Conservation (phyloP, 2,113 vertebrate genomes). For the Oxygymnocypris stewartii region DNA sequence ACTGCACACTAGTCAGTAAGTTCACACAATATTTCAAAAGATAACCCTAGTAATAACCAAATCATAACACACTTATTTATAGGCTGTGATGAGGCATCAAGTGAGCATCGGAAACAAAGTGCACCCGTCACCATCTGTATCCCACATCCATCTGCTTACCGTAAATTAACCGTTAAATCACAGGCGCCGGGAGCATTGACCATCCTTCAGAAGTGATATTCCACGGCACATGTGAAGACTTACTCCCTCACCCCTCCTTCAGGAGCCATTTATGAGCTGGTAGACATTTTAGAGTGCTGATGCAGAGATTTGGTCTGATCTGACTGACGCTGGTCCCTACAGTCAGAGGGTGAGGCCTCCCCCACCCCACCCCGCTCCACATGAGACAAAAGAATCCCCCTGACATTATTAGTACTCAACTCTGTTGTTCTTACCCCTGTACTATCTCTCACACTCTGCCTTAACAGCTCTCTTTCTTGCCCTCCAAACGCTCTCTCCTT, state of each 20-base stretch:
- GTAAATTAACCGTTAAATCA: conserved; percentile 11
- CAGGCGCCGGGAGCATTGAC: background rate
- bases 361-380: conserved; percentile 5
- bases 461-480: conserved; percentile 22
- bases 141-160: conserved; percentile 18
- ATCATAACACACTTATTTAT: background rate
- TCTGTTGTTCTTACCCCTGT: background rate
- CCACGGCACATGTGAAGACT: background rate
- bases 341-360: conserved; percentile 4
- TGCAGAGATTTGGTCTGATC: conserved; percentile 22
- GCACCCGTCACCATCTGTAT: background rate
- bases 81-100: background rate
- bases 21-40: background rate
- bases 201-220: conserved; percentile 21
- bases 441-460: background rate
- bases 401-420: conserved; percentile 17
- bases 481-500: background rate
- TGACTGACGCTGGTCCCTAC: conserved; percentile 15
- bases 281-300: conserved; percentile 36
- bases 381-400: conserved; percentile 35
- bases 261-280: conserved; percentile 16
- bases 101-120: background rate
- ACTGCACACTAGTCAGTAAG: background rate
- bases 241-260: background rate
- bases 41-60: background rate